Evolutionary conservation across 2,888 invertebrate genomes (phyloP).

Genomic region (Athrips mouffetella): DNA sequence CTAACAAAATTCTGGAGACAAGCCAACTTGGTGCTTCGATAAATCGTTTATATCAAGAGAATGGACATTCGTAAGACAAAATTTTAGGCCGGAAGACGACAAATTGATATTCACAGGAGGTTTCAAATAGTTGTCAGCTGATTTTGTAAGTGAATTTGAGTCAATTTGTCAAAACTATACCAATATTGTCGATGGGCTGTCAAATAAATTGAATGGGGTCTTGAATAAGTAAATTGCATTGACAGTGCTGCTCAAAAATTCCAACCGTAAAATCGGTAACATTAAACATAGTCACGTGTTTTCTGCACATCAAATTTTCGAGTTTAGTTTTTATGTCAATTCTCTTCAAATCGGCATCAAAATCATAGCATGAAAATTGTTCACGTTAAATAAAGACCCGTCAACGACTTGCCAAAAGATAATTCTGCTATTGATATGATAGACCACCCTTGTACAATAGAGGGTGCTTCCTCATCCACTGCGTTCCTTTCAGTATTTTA

Average conservation of each 20-base stretch:
- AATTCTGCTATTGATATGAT: too few species aligned
- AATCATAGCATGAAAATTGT: too few species aligned
- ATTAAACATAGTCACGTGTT: background rate
- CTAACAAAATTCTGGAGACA: constrained; percentile 6
- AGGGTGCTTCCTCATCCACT: too few species aligned
- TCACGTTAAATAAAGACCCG: too few species aligned
- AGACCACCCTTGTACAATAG: too few species aligned
- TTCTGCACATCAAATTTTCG: background rate
- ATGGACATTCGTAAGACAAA: constrained; percentile 13
- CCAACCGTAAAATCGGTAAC: background rate
- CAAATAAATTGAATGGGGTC: constrained; percentile 23
- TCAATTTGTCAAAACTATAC: constrained; percentile 26
- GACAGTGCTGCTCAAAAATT: constrained; percentile 2
- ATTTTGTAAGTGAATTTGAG: constrained; percentile 40
- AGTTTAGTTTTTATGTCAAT: background rate
- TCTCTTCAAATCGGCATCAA: background rate
- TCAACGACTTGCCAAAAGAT: too few species aligned
- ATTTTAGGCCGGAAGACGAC: constrained; percentile 18
- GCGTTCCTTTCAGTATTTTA: too few species aligned
- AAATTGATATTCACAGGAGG: constrained; percentile 32
- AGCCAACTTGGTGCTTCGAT: constrained; percentile 9
- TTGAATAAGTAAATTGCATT: constrained; percentile 21
- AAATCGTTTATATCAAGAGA: constrained; percentile 15
- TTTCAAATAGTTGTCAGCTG: constrained; percentile 34
- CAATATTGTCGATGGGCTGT: constrained; percentile 24